Evolutionary conservation across 1,140 invertebrate genomes (phyloP).

Genomic region (Uloborus diversus): DNA sequence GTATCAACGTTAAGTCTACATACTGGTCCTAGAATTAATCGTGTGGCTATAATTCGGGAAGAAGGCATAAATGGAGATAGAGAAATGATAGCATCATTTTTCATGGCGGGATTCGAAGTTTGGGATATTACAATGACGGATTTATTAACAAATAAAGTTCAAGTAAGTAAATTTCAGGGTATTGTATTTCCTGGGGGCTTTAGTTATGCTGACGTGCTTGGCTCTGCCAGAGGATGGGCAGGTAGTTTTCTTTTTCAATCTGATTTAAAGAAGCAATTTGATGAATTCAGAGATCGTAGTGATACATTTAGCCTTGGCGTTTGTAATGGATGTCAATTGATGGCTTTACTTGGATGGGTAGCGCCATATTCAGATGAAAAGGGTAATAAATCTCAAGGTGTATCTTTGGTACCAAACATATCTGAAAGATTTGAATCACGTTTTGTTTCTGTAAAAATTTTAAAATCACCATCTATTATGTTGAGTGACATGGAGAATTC

Average conservation of each 20-base stretch:
- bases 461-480: conserved; percentile 82
- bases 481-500: conserved; percentile 84
- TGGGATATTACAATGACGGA: conserved; percentile 94
- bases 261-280: conserved; percentile 75
- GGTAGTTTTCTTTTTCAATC: conserved; percentile 83
- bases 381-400: conserved; percentile 66
- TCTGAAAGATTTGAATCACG: conserved; percentile 93
- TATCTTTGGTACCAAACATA: conserved; percentile 84
- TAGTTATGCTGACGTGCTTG: conserved; percentile 96
- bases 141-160: conserved; percentile 75
- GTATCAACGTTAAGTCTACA: conserved; percentile 65
- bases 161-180: conserved; percentile 83
- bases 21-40: conserved; percentile 54
- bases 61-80: conserved; percentile 97
- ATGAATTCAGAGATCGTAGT: conserved; percentile 74
- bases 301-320: conserved; percentile 96
- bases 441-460: conserved; percentile 84
- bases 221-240: conserved; percentile 98
- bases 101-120: conserved; percentile 88
- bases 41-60: conserved; percentile 86
- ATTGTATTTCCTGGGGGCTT: conserved; percentile 97
- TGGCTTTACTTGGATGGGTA: conserved; percentile 77
- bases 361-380: conserved; percentile 55
- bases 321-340: conserved; percentile 97
- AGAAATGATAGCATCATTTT: conserved; percentile 96